A percentile compares a stretch with the other conserved stretches of the same genome.
Conservation (phyloP, 1,140 invertebrate genomes). For the Venturia canescens region DNA sequence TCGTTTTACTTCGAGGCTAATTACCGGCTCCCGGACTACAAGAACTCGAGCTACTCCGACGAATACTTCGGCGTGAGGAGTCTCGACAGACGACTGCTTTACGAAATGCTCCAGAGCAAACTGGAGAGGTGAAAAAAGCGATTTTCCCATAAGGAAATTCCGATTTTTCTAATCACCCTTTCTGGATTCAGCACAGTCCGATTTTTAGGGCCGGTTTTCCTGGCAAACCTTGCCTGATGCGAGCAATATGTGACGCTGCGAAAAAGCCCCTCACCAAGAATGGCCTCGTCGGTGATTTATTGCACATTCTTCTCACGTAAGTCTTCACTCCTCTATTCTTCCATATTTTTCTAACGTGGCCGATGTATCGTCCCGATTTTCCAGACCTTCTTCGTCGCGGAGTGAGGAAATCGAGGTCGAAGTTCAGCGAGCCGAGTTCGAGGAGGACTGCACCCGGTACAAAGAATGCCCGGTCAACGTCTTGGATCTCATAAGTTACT, state of each 20-base stretch:
- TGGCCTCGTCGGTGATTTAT: slow-evolving; percentile 73
- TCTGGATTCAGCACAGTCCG: not conserved
- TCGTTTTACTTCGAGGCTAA: slow-evolving; percentile 75
- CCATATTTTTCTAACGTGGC: not conserved
- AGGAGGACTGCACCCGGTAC: slow-evolving; percentile 68
- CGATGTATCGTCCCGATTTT: slow-evolving; percentile 50
- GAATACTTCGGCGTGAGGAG: slow-evolving; percentile 59
- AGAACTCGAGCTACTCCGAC: slow-evolving; percentile 58
- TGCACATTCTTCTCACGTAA: slow-evolving; percentile 75
- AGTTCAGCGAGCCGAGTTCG: slow-evolving; percentile 71
- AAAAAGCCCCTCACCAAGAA: slow-evolving; percentile 68
- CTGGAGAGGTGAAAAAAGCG: slow-evolving; percentile 65
- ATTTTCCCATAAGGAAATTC: not conserved
- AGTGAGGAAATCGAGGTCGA: slow-evolving; percentile 68
- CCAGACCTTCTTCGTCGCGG: slow-evolving; percentile 73
- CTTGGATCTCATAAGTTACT: slow-evolving; percentile 67
- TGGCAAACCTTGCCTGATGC: slow-evolving; percentile 69
- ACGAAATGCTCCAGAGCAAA: slow-evolving; percentile 67
- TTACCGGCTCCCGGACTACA: slow-evolving; percentile 66
- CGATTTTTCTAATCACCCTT: too few species aligned
- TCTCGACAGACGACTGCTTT: slow-evolving; percentile 66
- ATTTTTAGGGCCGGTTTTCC: slow-evolving; percentile 66
- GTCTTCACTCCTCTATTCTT: slow-evolving; percentile 26
- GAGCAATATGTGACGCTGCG: slow-evolving; percentile 72
- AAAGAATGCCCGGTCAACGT: slow-evolving; percentile 72